Conservation (phyloP, 2,888 invertebrate species). For the Tetranychus piercei region DNA sequence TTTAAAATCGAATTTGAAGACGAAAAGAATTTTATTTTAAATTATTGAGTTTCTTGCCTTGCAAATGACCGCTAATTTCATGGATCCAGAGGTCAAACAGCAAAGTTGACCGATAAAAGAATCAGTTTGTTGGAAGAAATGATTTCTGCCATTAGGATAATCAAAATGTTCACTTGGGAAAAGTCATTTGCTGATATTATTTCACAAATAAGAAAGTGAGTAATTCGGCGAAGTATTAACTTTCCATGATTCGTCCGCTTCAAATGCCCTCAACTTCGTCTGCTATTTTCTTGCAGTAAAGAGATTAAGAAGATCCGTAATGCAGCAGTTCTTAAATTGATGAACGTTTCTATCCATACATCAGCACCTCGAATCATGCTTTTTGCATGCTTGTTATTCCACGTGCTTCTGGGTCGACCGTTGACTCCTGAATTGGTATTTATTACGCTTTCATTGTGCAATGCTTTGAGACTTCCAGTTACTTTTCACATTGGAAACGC, state of each 20-base stretch:
- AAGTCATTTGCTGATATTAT: slow-evolving; percentile 51
- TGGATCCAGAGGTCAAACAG: slow-evolving; percentile 52
- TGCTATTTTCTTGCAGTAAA: background rate
- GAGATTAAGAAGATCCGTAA: background rate
- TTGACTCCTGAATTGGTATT: slow-evolving; percentile 55
- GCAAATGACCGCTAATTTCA: slow-evolving; percentile 30
- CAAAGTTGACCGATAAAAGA: slow-evolving; percentile 65
- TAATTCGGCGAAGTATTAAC: background rate
- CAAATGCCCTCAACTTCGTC: background rate
- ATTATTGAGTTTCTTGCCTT: background rate
- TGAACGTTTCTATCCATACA: background rate
- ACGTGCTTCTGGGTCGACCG: slow-evolving; percentile 42
- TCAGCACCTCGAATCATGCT: background rate
- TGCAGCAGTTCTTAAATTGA: background rate
- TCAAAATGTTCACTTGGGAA: slow-evolving; percentile 94
- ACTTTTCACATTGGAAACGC: slow-evolving; percentile 70
- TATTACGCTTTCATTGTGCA: slow-evolving; percentile 69
- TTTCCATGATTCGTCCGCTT: background rate
- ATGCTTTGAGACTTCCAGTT: slow-evolving; percentile 53
- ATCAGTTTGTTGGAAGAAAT: slow-evolving; percentile 87
- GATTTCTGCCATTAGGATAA: slow-evolving; percentile 75
- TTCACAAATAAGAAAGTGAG: background rate
- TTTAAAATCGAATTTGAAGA: too few relatives aligned
- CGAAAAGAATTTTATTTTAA: too few relatives aligned
- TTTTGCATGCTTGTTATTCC: background rate